A percentile compares a stretch with the other conserved stretches of the same genome.
Evolutionary conservation across 2,888 invertebrate genomes (phyloP).

Genomic region (Acleris emargana): DNA sequence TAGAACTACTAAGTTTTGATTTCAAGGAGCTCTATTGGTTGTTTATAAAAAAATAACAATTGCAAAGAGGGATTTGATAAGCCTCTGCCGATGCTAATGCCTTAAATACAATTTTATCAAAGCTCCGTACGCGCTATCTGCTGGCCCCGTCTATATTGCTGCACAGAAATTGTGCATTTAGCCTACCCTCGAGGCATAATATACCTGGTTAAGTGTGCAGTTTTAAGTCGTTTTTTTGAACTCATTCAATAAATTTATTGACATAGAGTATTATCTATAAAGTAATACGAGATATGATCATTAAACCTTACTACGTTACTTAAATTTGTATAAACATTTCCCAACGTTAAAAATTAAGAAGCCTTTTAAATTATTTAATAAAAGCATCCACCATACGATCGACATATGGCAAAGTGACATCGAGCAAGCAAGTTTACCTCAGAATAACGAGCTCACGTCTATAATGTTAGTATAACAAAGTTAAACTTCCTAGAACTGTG

Average conservation of each 20-base stretch:
- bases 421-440: no score
- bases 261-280: background rate
- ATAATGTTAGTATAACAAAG: no score
- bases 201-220: background rate
- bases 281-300: background rate
- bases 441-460: no score
- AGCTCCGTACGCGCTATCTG: conserved; percentile 55
- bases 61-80: conserved; percentile 56
- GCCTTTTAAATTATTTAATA: no score
- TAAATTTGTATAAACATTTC: no score
- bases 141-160: conserved; percentile 50
- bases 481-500: no score
- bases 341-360: no score
- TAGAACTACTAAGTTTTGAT: no score
- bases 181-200: conserved; percentile 41
- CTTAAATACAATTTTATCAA: conserved; percentile 72
- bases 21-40: no score
- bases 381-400: no score
- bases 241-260: conserved; percentile 2
- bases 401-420: no score
- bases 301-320: no score
- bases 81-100: conserved; percentile 68
- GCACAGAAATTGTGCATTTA: conserved; percentile 51
- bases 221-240: background rate
- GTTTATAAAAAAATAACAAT: conserved; percentile 42